These are phyloP conservation scores for Blennius ocellaris DNA, from an alignment of 2,113 vertebrate genomes.

Conservation along the genomic window DNA sequence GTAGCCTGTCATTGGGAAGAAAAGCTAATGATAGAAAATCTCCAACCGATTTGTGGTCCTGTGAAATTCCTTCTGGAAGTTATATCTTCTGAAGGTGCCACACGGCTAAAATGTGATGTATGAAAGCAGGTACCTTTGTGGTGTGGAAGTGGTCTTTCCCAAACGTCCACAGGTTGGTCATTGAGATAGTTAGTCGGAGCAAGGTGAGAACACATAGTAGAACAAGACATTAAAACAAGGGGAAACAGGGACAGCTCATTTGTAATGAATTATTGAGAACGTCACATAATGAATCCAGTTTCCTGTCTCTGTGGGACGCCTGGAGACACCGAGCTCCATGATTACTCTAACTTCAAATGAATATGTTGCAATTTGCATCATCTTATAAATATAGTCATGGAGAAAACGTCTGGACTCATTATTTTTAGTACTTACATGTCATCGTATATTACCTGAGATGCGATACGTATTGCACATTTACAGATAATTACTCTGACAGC, in stretches of 20 bases:
- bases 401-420: constrained; percentile 61
- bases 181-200: constrained; percentile 34
- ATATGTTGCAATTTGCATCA: constrained; percentile 73
- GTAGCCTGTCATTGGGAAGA: constrained; percentile 23
- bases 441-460: constrained; percentile 35
- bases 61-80: constrained; percentile 60
- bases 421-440: constrained; percentile 57
- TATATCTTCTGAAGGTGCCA: constrained; percentile 45
- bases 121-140: constrained; percentile 30
- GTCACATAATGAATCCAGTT: constrained; percentile 78
- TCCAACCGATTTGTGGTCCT: constrained; percentile 65
- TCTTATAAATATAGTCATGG: constrained; percentile 72
- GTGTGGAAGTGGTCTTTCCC: constrained; percentile 3
- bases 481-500: constrained; percentile 5
- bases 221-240: constrained; percentile 55
- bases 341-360: constrained; percentile 75
- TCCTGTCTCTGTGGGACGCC: constrained; percentile 67
- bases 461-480: constrained; percentile 29
- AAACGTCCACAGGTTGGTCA: constrained; percentile 57
- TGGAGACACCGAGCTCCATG: constrained; percentile 68
- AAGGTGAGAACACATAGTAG: constrained; percentile 32
- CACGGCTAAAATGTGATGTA: constrained; percentile 37
- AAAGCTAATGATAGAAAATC: constrained; percentile 68
- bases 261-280: constrained; percentile 79
- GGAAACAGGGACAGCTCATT: constrained; percentile 66